A percentile compares a stretch with the other conserved stretches of the same genome.
phyloP scores from a whole-genome alignment of 2,113 vertebrate species.

The Galemys pyrenaicus region DNA sequence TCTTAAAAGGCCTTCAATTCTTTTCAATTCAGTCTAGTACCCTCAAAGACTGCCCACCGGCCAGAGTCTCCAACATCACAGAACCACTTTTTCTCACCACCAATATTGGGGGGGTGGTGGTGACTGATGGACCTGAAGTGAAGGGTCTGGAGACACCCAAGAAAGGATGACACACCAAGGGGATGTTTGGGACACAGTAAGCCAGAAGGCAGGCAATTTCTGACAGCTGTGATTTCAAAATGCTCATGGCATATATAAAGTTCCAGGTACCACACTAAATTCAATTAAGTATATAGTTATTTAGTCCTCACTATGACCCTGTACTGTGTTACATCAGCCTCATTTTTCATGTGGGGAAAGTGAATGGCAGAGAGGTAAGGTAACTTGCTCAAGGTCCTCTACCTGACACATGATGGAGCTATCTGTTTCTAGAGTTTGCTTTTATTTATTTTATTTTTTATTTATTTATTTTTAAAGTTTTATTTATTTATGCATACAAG shows the following conservation, averaged over 20 bases:
- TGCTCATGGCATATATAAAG: not conserved
- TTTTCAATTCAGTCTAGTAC: slow-evolving; percentile 14
- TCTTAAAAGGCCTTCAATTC: not conserved
- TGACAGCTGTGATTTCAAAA: not conserved
- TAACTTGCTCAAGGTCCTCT: not conserved
- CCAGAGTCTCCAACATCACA: not conserved
- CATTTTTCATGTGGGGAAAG: slow-evolving; percentile 15
- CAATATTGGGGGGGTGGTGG: not conserved
- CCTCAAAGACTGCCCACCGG: not conserved
- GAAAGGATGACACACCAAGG: slow-evolving; percentile 18
- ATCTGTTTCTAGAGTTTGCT: not conserved
- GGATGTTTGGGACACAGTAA: not conserved
- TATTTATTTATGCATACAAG: too few relatives aligned
- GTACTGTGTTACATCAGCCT: not conserved
- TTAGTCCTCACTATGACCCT: not conserved
- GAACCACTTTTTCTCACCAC: not conserved
- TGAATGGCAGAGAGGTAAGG: not conserved
- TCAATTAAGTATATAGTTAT: not conserved
- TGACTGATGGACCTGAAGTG: not conserved
- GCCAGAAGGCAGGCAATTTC: not conserved
- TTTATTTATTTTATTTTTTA: too few relatives aligned
- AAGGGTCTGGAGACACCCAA: slow-evolving; percentile 10
- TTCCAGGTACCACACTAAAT: not conserved
- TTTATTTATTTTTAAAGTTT: too few relatives aligned
- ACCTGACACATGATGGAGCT: not conserved